These are phyloP conservation scores for Holothuria glaberrima DNA, from an alignment of 35 echinoderm and acorn worm genomes.

Conservation along the genomic window DNA sequence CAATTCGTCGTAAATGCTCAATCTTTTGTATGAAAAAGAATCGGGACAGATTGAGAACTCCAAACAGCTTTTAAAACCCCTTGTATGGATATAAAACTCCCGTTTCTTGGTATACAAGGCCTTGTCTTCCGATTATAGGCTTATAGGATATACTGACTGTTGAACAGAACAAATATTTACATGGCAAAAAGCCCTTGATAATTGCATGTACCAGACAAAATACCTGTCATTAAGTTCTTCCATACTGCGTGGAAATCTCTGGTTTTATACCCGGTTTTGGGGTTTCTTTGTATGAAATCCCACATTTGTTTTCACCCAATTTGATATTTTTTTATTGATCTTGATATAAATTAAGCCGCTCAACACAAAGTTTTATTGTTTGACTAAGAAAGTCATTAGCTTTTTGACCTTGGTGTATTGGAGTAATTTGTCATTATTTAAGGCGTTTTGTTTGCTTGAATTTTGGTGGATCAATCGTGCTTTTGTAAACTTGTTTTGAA, in stretches of 20 bases:
- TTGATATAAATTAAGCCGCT: no score
- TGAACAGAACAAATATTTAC: constrained; percentile 31
- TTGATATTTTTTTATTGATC: no score
- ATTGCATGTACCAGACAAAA: not conserved
- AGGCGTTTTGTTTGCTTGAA: not conserved
- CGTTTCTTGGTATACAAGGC: not conserved
- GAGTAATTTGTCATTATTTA: constrained; percentile 10
- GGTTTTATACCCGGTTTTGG: no score
- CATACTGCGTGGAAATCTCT: not conserved
- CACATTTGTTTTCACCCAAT: no score
- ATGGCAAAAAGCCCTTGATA: not conserved
- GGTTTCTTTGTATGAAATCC: no score
- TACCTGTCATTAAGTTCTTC: constrained; percentile 3
- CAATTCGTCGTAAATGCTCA: constrained; percentile 6
- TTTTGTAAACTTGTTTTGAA: no score
- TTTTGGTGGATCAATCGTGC: no score
- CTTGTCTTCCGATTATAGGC: constrained; percentile 36
- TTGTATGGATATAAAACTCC: no score
- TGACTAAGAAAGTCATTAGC: constrained; percentile 7
- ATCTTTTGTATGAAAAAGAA: constrained; percentile 18
- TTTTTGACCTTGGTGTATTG: constrained; percentile 14
- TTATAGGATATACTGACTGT: constrained; percentile 1
- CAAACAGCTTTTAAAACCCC: not conserved
- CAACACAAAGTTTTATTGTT: constrained; percentile 2
- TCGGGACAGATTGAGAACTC: not conserved